These are phyloP conservation scores for Python bivittatus DNA, from an alignment of 2,113 vertebrate species.

Conservation along the genomic window DNA sequence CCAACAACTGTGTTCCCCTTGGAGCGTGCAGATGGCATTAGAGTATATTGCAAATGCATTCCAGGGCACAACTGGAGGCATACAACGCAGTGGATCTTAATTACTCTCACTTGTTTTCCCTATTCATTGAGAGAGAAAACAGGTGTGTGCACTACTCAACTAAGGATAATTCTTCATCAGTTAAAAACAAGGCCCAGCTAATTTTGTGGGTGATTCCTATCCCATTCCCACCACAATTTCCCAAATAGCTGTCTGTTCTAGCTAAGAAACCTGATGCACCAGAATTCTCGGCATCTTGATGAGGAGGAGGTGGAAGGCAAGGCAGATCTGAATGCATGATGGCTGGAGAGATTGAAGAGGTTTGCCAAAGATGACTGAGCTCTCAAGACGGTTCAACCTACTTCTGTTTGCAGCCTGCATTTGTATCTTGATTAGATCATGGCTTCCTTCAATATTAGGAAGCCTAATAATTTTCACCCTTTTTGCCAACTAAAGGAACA, in stretches of 20 bases:
- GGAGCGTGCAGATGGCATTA: constrained; percentile 58
- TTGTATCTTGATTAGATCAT: not conserved
- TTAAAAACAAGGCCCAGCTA: not conserved
- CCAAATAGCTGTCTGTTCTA: not conserved
- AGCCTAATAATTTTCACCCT: not conserved
- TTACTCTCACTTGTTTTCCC: constrained; percentile 38
- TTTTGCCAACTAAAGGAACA: not conserved
- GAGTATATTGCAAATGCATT: constrained; percentile 50
- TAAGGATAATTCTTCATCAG: constrained; percentile 37
- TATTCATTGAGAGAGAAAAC: constrained; percentile 41
- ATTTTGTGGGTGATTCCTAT: not conserved
- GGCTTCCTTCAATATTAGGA: not conserved
- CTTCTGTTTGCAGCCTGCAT: not conserved
- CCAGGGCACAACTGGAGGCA: constrained; percentile 42
- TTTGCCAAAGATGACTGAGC: not conserved
- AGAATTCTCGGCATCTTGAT: not conserved
- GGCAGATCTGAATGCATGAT: not conserved
- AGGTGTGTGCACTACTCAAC: constrained; percentile 41
- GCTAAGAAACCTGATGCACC: not conserved
- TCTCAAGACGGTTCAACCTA: not conserved
- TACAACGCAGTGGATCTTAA: constrained; percentile 20
- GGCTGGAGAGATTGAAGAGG: not conserved
- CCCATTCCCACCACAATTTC: not conserved
- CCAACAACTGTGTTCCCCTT: constrained; percentile 42
- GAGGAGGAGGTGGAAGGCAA: not conserved